phyloP scores from a whole-genome alignment of 2,888 invertebrate genomes.

The Drosophila fulvimacula region DNA sequence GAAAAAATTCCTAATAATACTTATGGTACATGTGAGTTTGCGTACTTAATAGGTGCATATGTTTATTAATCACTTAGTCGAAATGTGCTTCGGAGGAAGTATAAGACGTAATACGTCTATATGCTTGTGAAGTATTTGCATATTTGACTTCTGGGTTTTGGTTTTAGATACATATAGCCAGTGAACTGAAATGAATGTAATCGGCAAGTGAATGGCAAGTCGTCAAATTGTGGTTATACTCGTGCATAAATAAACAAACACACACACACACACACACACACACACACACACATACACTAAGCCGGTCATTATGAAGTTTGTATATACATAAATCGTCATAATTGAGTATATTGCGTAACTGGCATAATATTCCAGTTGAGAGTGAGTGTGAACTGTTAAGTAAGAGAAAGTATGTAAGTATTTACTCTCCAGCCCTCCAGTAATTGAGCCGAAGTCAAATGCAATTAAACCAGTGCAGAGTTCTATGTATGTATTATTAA shows the following conservation, averaged over 20 bases:
- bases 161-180: slow-evolving; percentile 18
- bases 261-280: slow-evolving; percentile 22
- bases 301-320: slow-evolving; percentile 15
- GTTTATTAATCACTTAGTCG: background rate
- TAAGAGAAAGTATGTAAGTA: slow-evolving; percentile 35
- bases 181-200: slow-evolving; percentile 44
- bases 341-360: slow-evolving; percentile 58
- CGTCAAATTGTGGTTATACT: slow-evolving; percentile 54
- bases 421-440: slow-evolving; percentile 7
- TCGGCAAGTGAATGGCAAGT: slow-evolving; percentile 68
- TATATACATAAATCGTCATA: slow-evolving; percentile 29
- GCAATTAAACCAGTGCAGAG: background rate
- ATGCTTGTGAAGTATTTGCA: slow-evolving; percentile 34
- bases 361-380: slow-evolving; percentile 55
- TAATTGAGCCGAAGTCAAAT: background rate
- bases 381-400: slow-evolving; percentile 21
- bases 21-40: slow-evolving; percentile 16
- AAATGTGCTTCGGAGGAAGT: background rate
- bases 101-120: background rate
- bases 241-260: slow-evolving; percentile 15
- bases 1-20: slow-evolving; percentile 18
- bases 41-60: background rate
- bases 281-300: slow-evolving; percentile 20
- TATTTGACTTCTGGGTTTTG: slow-evolving; percentile 68
- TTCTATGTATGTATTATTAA: slow-evolving; percentile 34